Conservation (phyloP, 2,797 vertebrate genomes). For the Megalops cyprinoides region DNA sequence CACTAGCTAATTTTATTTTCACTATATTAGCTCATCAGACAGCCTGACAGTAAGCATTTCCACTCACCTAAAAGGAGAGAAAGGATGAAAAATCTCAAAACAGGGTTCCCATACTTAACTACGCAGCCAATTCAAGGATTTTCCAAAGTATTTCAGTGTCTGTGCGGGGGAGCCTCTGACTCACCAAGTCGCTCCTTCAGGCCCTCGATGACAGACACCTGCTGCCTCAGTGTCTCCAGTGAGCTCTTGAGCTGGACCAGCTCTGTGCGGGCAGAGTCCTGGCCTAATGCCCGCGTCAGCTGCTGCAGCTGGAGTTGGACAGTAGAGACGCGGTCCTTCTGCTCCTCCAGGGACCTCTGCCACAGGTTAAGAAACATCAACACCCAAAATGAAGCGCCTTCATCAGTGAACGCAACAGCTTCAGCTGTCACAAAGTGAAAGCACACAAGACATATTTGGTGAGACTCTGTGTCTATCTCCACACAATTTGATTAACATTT, state of each 20-base stretch:
- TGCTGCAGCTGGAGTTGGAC: conserved; percentile 77
- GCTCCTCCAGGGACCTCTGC: conserved; percentile 63
- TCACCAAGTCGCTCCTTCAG: conserved; percentile 82
- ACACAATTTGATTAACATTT: too few species aligned
- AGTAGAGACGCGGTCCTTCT: conserved; percentile 61
- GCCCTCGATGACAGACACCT: conserved; percentile 79
- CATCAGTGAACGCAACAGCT: background rate
- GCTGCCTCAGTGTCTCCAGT: conserved; percentile 78
- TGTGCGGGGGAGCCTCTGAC: conserved; percentile 19
- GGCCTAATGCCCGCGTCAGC: conserved; percentile 71
- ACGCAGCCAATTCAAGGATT: too few species aligned
- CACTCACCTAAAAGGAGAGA: too few species aligned
- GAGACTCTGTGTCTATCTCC: too few species aligned
- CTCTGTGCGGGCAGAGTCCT: conserved; percentile 73
- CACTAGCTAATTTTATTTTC: too few species aligned
- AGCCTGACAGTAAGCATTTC: too few species aligned
- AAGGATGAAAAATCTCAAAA: too few species aligned
- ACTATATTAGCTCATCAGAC: too few species aligned
- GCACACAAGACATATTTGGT: too few species aligned
- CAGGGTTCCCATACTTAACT: too few species aligned
- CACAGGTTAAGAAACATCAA: conserved; percentile 24
- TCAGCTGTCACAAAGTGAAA: too few species aligned
- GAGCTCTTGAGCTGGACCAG: conserved; percentile 74
- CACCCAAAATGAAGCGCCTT: background rate
- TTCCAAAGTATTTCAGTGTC: too few species aligned